phyloP scores from a whole-genome alignment of 2,113 vertebrate species.

The Mustela lutreola region DNA sequence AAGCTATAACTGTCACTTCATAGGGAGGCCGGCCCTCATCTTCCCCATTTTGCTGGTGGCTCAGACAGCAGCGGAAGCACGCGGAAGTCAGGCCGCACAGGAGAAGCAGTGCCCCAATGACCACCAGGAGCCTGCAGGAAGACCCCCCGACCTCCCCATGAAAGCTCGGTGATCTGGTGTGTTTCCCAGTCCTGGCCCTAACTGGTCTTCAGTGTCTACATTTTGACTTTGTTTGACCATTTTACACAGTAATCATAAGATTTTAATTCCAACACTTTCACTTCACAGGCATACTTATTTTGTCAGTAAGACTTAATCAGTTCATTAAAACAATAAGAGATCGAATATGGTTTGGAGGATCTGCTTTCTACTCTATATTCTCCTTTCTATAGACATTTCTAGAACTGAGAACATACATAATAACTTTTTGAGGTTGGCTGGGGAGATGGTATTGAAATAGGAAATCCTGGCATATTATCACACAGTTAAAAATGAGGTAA shows the following conservation, averaged over 20 bases:
- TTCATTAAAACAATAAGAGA: neutral
- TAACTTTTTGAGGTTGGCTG: neutral
- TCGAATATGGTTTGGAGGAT: neutral
- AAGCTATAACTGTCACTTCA: slow-evolving; percentile 90
- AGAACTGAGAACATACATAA: neutral
- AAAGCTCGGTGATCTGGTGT: neutral
- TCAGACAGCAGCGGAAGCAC: slow-evolving; percentile 86
- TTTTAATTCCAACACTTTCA: neutral
- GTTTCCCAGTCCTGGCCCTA: accelerated
- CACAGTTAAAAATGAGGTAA: neutral
- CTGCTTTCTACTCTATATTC: neutral
- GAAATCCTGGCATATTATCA: slow-evolving; percentile 41
- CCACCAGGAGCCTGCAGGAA: slow-evolving; percentile 86
- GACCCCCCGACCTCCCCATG: accelerated
- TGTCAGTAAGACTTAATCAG: neutral
- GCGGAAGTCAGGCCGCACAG: slow-evolving; percentile 84
- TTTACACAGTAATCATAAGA: neutral
- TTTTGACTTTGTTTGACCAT: neutral
- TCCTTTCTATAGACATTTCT: neutral
- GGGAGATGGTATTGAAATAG: slow-evolving; percentile 33
- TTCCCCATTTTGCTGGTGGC: slow-evolving; percentile 74
- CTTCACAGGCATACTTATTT: neutral
- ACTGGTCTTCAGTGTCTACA: neutral
- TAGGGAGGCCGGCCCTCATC: slow-evolving; percentile 82
- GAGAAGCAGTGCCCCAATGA: slow-evolving; percentile 83